Conservation (phyloP, 2,797 vertebrate species). For the Agapornis canus region DNA sequence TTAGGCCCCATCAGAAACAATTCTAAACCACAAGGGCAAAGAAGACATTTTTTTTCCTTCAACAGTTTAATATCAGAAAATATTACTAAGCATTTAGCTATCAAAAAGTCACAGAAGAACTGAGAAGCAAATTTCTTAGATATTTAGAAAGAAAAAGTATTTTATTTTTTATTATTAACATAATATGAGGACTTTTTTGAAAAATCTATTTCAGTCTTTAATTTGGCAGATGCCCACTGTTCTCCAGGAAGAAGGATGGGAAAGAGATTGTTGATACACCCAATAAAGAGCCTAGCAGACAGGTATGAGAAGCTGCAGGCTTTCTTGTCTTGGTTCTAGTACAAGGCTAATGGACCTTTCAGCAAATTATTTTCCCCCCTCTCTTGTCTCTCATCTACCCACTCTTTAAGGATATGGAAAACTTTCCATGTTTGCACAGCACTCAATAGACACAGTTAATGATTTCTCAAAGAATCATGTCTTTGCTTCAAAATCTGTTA, state of each 20-base stretch:
- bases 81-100: not conserved
- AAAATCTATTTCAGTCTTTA: not conserved
- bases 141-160: not conserved
- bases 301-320: rapidly evolving
- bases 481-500: not conserved
- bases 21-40: not conserved
- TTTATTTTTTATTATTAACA: not conserved
- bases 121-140: not conserved
- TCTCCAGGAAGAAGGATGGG: not conserved
- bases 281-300: not conserved
- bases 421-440: not conserved
- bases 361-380: not conserved
- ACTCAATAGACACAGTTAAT: not conserved
- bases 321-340: not conserved
- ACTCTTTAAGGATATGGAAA: not conserved
- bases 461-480: not conserved
- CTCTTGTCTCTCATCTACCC: not conserved
- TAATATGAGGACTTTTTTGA: not conserved
- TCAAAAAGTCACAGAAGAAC: not conserved
- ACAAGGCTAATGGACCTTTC: not conserved
- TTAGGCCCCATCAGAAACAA: not conserved
- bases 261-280: not conserved
- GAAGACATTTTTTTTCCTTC: not conserved
- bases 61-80: not conserved
- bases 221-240: not conserved